These are phyloP conservation scores for Agelastica alni DNA, from an alignment of 2,888 invertebrate genomes.

Conservation along the genomic window DNA sequence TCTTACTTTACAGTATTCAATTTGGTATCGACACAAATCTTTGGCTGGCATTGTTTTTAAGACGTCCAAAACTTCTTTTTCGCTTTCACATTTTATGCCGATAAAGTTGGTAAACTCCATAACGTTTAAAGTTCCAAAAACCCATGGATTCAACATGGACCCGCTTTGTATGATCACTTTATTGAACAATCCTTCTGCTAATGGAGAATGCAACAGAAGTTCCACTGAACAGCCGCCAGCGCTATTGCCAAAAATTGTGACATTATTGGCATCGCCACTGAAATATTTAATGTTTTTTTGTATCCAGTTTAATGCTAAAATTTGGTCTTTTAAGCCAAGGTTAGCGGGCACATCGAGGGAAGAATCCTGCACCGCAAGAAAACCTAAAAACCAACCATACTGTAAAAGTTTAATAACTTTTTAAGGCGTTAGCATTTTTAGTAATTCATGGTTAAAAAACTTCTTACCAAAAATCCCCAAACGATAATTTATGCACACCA, in stretches of 20 bases:
- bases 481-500: conserved; percentile 72
- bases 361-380: conserved; percentile 56
- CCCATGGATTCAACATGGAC: conserved; percentile 45
- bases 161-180: conserved; percentile 47
- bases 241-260: conserved; percentile 70
- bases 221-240: conserved; percentile 65
- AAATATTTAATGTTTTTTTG: conserved; percentile 69
- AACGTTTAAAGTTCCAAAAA: conserved; percentile 41
- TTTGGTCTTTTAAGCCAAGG: conserved; percentile 74
- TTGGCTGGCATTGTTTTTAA: conserved; percentile 29
- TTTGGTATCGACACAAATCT: conserved; percentile 32
- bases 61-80: conserved; percentile 37
- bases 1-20: conserved; percentile 36
- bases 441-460: too few relatives aligned
- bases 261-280: conserved; percentile 69
- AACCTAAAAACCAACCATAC: conserved; percentile 47
- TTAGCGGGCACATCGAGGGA: conserved; percentile 66
- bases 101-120: conserved; percentile 43
- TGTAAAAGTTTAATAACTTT: too few relatives aligned
- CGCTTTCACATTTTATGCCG: conserved; percentile 35
- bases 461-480: conserved; percentile 62
- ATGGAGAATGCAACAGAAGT: conserved; percentile 5
- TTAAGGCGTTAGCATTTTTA: too few relatives aligned
- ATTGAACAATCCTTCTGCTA: conserved; percentile 36
- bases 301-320: conserved; percentile 70